A percentile compares a stretch with the other conserved stretches of the same genome.
Conservation (phyloP, 1,140 invertebrate species). For the Macrosteles quadrilineatus region DNA sequence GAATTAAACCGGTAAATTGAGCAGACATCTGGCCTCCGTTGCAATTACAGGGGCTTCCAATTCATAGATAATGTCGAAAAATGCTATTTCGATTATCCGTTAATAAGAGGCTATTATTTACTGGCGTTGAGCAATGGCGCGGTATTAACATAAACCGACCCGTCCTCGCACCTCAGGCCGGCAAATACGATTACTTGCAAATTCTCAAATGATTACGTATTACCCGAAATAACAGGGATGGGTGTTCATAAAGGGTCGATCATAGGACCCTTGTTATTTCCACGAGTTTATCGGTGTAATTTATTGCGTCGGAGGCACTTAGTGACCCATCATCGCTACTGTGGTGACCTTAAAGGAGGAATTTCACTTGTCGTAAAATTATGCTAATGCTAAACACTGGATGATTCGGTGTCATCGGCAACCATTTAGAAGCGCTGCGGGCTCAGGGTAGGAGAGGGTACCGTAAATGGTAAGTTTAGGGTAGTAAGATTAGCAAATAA, state of each 20-base stretch:
- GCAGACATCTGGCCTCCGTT: slow-evolving; percentile 24
- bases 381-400: too few relatives aligned
- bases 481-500: too few relatives aligned
- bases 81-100: slow-evolving; percentile 25
- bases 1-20: slow-evolving; percentile 27
- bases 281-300: background rate
- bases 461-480: too few relatives aligned
- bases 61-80: slow-evolving; percentile 27
- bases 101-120: slow-evolving; percentile 15
- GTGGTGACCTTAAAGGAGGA: too few relatives aligned
- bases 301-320: background rate
- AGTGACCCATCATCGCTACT: too few relatives aligned
- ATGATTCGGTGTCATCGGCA: too few relatives aligned
- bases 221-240: slow-evolving; percentile 8
- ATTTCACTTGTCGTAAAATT: too few relatives aligned
- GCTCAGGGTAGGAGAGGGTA: too few relatives aligned
- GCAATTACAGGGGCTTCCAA: slow-evolving; percentile 20
- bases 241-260: background rate
- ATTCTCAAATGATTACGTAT: slow-evolving; percentile 9
- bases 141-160: too few relatives aligned
- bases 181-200: slow-evolving; percentile 13
- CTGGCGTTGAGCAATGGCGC: too few relatives aligned
- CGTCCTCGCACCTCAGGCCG: background rate
- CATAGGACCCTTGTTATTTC: slow-evolving; percentile 7
- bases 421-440: too few relatives aligned